Percentiles rank a stretch among this genome's conserved stretches.
Conservation (phyloP, 2,113 vertebrate genomes). For the Canis aureus region DNA sequence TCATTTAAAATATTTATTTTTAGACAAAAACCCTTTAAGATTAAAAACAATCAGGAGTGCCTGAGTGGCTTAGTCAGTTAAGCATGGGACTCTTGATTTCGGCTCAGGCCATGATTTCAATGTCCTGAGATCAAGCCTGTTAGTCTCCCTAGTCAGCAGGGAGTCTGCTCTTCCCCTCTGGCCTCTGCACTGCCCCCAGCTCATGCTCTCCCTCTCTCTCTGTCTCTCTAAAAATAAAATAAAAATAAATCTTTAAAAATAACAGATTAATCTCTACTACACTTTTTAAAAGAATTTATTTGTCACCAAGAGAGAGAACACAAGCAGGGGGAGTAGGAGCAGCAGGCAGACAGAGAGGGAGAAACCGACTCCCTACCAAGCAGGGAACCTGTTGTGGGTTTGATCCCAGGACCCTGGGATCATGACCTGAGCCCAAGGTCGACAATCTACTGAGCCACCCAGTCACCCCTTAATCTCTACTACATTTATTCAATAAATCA, state of each 20-base stretch:
- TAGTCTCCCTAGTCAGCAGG: background rate
- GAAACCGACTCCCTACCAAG: too few species aligned
- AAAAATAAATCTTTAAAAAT: background rate
- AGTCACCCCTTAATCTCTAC: background rate
- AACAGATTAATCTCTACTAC: background rate
- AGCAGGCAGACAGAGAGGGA: too few species aligned
- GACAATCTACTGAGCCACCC: too few species aligned
- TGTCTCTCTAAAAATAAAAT: background rate
- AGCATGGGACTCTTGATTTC: background rate
- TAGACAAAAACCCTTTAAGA: background rate
- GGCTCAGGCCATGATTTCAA: background rate
- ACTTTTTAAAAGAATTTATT: background rate
- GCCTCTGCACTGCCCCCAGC: background rate
- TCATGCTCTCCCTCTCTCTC: background rate
- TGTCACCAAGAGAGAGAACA: too few species aligned
- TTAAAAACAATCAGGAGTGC: background rate
- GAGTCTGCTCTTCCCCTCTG: background rate
- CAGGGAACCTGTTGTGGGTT: too few species aligned
- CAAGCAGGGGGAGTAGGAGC: too few species aligned
- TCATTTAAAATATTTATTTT: background rate
- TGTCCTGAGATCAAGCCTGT: background rate
- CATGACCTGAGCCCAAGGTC: too few species aligned
- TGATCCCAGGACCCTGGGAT: too few species aligned
- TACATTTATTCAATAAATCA: background rate
- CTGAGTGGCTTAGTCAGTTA: background rate